These are phyloP conservation scores for Lypha dubia DNA, from an alignment of 2,888 invertebrate species.

Conservation along the genomic window DNA sequence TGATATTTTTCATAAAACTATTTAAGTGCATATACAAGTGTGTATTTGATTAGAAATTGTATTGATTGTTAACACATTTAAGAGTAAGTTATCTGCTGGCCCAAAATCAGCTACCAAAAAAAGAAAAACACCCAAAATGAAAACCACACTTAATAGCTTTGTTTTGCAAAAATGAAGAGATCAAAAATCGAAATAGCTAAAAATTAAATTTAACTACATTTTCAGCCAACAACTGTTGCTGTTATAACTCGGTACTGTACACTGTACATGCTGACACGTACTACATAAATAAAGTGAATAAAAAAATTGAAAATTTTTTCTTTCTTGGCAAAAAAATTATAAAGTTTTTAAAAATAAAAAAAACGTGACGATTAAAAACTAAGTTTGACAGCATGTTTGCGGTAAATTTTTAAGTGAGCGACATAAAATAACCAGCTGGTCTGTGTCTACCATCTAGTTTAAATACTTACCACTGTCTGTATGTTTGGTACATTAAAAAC, in stretches of 20 bases:
- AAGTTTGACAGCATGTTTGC: no score
- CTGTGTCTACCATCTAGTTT: no score
- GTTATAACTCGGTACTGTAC: not conserved
- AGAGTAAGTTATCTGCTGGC: not conserved
- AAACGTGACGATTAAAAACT: conserved; percentile 30
- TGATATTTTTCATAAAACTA: not conserved
- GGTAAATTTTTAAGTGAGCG: no score
- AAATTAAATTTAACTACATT: not conserved
- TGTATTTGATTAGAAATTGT: not conserved
- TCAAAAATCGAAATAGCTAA: not conserved
- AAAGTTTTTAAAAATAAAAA: conserved; percentile 35
- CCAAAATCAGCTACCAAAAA: not conserved
- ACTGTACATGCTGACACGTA: not conserved
- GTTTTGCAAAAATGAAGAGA: not conserved
- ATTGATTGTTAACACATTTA: not conserved
- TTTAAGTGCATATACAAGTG: not conserved
- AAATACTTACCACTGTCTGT: no score
- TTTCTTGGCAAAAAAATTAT: not conserved
- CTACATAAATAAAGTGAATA: not conserved
- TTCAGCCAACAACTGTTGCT: conserved; percentile 24
- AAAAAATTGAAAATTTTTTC: conserved; percentile 14
- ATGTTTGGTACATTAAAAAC: no score
- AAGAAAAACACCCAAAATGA: not conserved
- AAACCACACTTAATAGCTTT: not conserved
- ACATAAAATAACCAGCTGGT: no score